Conservation (phyloP, 2,888 invertebrate species). For the Cheilosia impressa region DNA sequence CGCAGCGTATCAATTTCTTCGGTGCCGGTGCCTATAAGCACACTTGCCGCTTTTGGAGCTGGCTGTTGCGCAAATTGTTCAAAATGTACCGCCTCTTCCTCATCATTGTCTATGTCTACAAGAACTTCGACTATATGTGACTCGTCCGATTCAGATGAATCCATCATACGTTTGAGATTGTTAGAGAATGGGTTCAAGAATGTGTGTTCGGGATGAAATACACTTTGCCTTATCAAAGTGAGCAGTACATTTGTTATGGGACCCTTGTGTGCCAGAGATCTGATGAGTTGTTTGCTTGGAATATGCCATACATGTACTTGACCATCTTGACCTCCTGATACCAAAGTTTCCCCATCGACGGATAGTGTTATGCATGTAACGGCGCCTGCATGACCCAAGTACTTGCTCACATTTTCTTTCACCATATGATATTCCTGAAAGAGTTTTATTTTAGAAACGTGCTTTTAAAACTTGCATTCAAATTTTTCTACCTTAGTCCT, state of each 20-base stretch:
- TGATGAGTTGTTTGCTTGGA: slow-evolving; percentile 89
- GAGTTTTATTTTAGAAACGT: background rate
- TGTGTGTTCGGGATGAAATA: slow-evolving; percentile 85
- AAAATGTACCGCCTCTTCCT: slow-evolving; percentile 18
- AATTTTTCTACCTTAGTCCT: slow-evolving; percentile 84
- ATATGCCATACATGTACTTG: slow-evolving; percentile 93
- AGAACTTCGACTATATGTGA: slow-evolving; percentile 84
- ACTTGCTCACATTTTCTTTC: slow-evolving; percentile 85
- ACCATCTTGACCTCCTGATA: slow-evolving; percentile 91
- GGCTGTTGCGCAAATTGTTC: background rate
- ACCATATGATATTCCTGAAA: slow-evolving; percentile 86
- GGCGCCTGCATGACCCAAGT: slow-evolving; percentile 88
- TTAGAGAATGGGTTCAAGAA: slow-evolving; percentile 86
- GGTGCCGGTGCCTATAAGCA: slow-evolving; percentile 15
- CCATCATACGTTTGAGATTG: slow-evolving; percentile 87
- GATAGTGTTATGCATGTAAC: slow-evolving; percentile 90
- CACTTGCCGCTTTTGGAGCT: background rate
- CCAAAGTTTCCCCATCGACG: slow-evolving; percentile 88
- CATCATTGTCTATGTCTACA: slow-evolving; percentile 76
- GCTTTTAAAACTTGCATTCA: background rate
- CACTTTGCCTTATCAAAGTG: slow-evolving; percentile 86
- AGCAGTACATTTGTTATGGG: slow-evolving; percentile 89
- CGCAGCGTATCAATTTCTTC: slow-evolving; percentile 66
- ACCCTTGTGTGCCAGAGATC: slow-evolving; percentile 90
- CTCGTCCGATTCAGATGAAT: slow-evolving; percentile 81